phyloP scores from a whole-genome alignment of 1,140 invertebrate genomes.

The Drosophila rufa region DNA sequence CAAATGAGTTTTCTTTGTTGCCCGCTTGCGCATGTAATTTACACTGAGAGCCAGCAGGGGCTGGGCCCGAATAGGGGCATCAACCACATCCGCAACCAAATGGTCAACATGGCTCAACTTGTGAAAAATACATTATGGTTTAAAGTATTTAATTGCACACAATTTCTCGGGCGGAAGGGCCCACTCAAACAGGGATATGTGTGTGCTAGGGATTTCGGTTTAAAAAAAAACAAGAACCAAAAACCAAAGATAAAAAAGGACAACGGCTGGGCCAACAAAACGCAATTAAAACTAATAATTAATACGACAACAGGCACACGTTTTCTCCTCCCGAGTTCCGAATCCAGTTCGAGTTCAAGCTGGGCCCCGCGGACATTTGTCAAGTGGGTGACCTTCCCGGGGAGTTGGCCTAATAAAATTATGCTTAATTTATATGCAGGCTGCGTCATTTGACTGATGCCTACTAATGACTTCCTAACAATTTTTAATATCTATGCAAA shows the following conservation, averaged over 20 bases:
- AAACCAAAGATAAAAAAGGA: neutral
- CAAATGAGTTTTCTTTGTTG: slow-evolving; percentile 76
- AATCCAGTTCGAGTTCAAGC: neutral
- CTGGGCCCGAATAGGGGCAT: slow-evolving; percentile 21
- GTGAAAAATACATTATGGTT: slow-evolving; percentile 83
- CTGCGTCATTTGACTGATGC: slow-evolving; percentile 83
- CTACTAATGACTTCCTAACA: slow-evolving; percentile 83
- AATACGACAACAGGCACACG: slow-evolving; percentile 70
- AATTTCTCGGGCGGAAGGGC: slow-evolving; percentile 54
- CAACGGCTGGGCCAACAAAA: slow-evolving; percentile 61
- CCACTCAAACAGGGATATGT: slow-evolving; percentile 23
- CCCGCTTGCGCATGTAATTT: slow-evolving; percentile 67
- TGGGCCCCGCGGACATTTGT: slow-evolving; percentile 57
- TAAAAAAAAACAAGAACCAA: too few relatives aligned
- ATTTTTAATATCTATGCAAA: slow-evolving; percentile 84
- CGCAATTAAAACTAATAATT: slow-evolving; percentile 83
- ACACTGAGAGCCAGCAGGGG: slow-evolving; percentile 36
- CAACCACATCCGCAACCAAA: slow-evolving; percentile 74
- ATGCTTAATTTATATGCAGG: slow-evolving; percentile 83
- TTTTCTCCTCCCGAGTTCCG: slow-evolving; percentile 14
- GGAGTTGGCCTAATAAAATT: slow-evolving; percentile 76
- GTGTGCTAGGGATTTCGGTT: slow-evolving; percentile 11
- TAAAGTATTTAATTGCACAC: slow-evolving; percentile 80
- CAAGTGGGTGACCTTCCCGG: slow-evolving; percentile 60
- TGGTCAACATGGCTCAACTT: slow-evolving; percentile 82